phyloP scores from a whole-genome alignment of 2,797 vertebrate genomes.

The Myotis myotis region DNA sequence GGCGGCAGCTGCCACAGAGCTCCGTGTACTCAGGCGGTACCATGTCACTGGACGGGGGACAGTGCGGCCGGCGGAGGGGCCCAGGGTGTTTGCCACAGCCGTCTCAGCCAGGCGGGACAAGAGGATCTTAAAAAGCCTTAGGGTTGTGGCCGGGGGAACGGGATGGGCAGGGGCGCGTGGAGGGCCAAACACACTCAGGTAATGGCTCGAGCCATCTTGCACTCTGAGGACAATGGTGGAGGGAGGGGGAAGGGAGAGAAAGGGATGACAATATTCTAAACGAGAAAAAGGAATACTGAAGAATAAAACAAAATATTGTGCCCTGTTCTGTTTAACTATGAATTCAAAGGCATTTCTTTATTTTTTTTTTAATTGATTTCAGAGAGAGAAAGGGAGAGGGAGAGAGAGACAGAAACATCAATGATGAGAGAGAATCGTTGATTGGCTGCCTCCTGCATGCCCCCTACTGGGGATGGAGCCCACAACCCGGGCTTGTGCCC shows the following conservation, averaged over 20 bases:
- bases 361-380: no score
- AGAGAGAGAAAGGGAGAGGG: no score
- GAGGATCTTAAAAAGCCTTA: not conserved
- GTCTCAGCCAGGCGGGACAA: not conserved
- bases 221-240: not conserved
- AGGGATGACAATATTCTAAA: not conserved
- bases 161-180: not conserved
- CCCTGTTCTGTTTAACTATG: not conserved
- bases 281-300: not conserved
- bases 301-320: not conserved
- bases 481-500: no score
- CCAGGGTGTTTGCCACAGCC: rapidly evolving
- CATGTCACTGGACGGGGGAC: not conserved
- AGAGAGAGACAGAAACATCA: no score
- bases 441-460: no score
- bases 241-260: not conserved
- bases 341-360: not conserved
- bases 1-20: not conserved
- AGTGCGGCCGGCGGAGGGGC: rapidly evolving
- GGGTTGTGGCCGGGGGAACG: rapidly evolving
- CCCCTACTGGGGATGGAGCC: no score
- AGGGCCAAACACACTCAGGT: not conserved
- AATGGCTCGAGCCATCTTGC: not conserved
- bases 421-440: no score
- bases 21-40: not conserved